These are phyloP conservation scores for Selenia dentaria DNA, from an alignment of 2,888 invertebrate genomes.

Conservation along the genomic window DNA sequence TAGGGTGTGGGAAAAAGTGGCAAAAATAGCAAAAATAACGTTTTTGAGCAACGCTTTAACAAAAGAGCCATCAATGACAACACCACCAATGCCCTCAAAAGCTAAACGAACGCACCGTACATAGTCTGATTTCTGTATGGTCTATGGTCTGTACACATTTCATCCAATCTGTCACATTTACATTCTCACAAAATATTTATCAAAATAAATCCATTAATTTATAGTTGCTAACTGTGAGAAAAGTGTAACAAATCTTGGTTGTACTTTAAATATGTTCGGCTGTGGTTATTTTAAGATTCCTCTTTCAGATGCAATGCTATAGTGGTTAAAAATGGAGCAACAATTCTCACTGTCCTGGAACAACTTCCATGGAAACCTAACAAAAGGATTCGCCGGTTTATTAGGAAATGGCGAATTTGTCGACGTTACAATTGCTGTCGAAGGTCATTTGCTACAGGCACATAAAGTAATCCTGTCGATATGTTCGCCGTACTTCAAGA, in stretches of 20 bases:
- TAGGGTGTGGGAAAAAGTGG: no score
- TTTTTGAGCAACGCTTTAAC: no score
- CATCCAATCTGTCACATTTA: slow-evolving; percentile 7
- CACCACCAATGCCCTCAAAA: no score
- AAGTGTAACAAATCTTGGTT: slow-evolving; percentile 7
- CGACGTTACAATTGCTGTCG: slow-evolving; percentile 86
- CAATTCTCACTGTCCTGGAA: slow-evolving; percentile 90
- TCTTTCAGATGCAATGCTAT: slow-evolving; percentile 55
- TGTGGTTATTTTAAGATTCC: slow-evolving; percentile 9
- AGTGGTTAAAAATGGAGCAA: slow-evolving; percentile 83
- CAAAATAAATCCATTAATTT: slow-evolving; percentile 33
- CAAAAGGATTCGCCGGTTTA: slow-evolving; percentile 86
- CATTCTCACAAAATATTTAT: slow-evolving; percentile 45
- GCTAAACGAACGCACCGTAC: no score
- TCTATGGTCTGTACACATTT: no score
- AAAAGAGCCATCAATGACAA: no score
- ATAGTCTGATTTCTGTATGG: no score
- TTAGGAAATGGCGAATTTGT: slow-evolving; percentile 85
- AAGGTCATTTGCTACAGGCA: slow-evolving; percentile 87
- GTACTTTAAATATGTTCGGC: neutral
- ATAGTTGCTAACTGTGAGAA: slow-evolving; percentile 38
- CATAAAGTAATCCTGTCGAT: slow-evolving; percentile 89
- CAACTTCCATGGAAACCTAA: slow-evolving; percentile 89
- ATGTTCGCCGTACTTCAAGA: slow-evolving; percentile 89
- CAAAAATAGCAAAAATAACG: no score